Evolutionary conservation across 2,888 invertebrate species (phyloP), one percentile per base, ranked within the genome.

Genomic region (Parapristionchus giblindavisi): DNA sequence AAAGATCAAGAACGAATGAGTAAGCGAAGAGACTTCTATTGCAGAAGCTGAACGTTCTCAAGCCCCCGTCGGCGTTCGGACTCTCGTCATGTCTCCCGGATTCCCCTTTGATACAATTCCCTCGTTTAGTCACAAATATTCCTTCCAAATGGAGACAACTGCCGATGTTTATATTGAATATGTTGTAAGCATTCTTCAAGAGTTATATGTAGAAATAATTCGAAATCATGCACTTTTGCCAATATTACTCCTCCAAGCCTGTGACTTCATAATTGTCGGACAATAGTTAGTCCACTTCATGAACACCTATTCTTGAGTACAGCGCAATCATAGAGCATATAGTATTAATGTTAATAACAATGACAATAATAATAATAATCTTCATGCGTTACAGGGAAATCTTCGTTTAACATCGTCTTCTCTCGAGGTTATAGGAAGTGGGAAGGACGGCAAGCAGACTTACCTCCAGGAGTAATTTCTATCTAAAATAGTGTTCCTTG

Each of bases 41-140:
- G n/a, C 60, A 68, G 68, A 68, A 36, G 68, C 68, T 17, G 68
- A 68, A n/a, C 17, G 68, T 34, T 68, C 68, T 32, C 32, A 34
- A 52, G 68, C 68, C 34, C 51, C 34, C n/a, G 34, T 68, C 36
- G 68, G 68, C n/a, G 51, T 52, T n/a, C 32, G 52, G 14, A 68
- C 68, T 29, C n/a, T 68, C 11, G 68, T 68, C 24, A 68, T 68
- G 68, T 68, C 68, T 11, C 68, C 68, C 17, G 68, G 68, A 8
- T 68, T 27, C 24, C 48, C 48, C 32, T 52, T 68, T n/a, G 51
- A 68, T 17, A n/a, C 24, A 4, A 52, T 68, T n/a, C 52, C 52
- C 1, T 68, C 68, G 1, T 34, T 32, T 24, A 52, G n/a, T 21
- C 6, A 17, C 56, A 68, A 68, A 24, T 68, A 68, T 34, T 68